A percentile compares a stretch with the other conserved stretches of the same genome.
Evolutionary conservation across 2,113 vertebrate genomes (phyloP).

Genomic region (Callaeas wilsoni): DNA sequence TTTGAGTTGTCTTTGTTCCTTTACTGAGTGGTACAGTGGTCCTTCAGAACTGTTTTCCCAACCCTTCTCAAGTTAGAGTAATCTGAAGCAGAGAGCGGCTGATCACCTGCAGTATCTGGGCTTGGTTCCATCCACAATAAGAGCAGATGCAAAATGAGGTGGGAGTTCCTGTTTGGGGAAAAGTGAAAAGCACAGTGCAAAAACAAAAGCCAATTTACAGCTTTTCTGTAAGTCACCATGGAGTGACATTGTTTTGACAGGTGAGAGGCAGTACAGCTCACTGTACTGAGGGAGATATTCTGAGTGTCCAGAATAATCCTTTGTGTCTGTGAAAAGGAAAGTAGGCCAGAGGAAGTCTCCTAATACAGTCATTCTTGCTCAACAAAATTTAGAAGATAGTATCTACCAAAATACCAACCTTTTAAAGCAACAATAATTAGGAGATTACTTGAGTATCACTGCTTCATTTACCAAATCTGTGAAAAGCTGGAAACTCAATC

Average conservation of each 20-base stretch:
- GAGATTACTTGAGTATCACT: neutral
- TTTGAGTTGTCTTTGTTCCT: neutral
- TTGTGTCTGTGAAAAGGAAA: slow-evolving; percentile 4
- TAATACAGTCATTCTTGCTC: neutral
- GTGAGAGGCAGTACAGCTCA: neutral
- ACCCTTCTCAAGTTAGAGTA: neutral
- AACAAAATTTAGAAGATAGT: neutral
- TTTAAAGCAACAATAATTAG: neutral
- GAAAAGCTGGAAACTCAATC: slow-evolving; percentile 4
- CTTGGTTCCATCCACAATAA: neutral
- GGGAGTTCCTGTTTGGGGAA: slow-evolving; percentile 1
- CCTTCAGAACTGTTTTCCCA: neutral
- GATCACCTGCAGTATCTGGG: neutral
- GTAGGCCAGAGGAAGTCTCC: neutral
- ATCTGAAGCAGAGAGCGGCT: neutral
- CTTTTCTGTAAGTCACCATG: neutral
- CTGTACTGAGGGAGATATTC: neutral
- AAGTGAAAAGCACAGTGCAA: neutral
- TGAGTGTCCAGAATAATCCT: neutral
- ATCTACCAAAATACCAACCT: slow-evolving; percentile 3
- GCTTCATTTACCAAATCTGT: neutral
- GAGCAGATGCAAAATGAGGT: neutral
- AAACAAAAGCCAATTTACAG: slow-evolving; percentile 33
- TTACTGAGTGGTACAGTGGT: neutral
- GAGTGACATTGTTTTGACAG: slow-evolving; percentile 32